phyloP scores from a whole-genome alignment of 2,113 vertebrate genomes.

The Seriola rivoliana region DNA sequence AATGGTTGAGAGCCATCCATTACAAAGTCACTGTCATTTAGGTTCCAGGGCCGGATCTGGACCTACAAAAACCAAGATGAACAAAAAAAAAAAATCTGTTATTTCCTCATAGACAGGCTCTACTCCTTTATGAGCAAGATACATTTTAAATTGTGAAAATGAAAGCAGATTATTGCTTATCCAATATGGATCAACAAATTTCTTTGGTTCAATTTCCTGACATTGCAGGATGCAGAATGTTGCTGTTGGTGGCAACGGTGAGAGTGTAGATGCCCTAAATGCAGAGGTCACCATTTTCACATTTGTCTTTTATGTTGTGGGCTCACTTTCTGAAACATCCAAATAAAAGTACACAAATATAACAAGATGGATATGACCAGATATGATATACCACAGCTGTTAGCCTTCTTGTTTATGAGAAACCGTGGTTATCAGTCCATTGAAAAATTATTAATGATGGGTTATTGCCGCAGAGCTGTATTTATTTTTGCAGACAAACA shows the following conservation, averaged over 20 bases:
- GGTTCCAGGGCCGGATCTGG: conserved; percentile 99
- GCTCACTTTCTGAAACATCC: not conserved
- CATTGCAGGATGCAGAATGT: not conserved
- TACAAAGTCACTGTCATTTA: conserved; percentile 99
- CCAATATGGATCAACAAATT: conserved; percentile 11
- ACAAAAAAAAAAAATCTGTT: not conserved
- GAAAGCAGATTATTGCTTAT: conserved; percentile 9
- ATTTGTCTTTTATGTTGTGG: not conserved
- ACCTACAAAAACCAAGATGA: conserved; percentile 83
- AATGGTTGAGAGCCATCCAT: conserved; percentile 99
- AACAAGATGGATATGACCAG: not conserved
- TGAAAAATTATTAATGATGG: not conserved
- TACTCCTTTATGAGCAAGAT: not conserved
- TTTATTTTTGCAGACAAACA: too few relatives aligned
- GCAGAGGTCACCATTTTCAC: not conserved
- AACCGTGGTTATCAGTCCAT: not conserved
- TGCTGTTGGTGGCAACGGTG: not conserved
- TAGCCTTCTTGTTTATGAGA: not conserved
- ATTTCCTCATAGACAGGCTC: not conserved
- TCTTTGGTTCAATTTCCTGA: conserved; percentile 4
- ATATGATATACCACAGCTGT: not conserved
- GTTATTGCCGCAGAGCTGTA: too few relatives aligned
- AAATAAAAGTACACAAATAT: not conserved
- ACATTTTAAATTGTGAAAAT: conserved; percentile 27
- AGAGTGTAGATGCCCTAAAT: not conserved